Evolutionary conservation across 2,888 invertebrate genomes (phyloP).

Genomic region (Epistrophella euchroma): DNA sequence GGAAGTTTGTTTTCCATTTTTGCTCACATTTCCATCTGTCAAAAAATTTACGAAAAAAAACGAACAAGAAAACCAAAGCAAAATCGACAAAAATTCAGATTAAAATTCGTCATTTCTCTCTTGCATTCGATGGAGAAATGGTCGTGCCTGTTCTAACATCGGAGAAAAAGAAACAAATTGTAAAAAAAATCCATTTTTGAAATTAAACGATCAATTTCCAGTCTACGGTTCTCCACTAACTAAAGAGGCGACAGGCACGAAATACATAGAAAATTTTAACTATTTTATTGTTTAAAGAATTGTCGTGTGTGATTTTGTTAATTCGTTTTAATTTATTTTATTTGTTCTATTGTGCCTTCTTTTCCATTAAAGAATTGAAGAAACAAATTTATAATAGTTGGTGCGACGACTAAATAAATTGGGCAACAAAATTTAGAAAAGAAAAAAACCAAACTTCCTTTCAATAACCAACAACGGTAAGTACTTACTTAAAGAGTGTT

Average conservation of each 20-base stretch:
- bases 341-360: constrained; percentile 36
- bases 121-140: constrained; percentile 56
- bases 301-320: constrained; percentile 67
- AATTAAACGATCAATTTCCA: constrained; percentile 75
- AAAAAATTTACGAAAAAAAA: constrained; percentile 26
- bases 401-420: constrained; percentile 25
- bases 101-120: constrained; percentile 62
- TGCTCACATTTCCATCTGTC: constrained; percentile 57
- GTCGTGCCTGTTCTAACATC: constrained; percentile 55
- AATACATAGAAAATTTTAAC: constrained; percentile 32
- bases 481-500: constrained; percentile 43
- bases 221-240: constrained; percentile 65
- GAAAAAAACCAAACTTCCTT: constrained; percentile 1
- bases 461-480: constrained; percentile 65
- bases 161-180: constrained; percentile 55
- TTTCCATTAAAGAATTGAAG: background rate
- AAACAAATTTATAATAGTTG: constrained; percentile 29
- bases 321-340: constrained; percentile 61
- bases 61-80: constrained; percentile 47
- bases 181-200: constrained; percentile 69
- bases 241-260: constrained; percentile 31
- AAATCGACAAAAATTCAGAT: constrained; percentile 29
- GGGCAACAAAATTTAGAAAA: constrained; percentile 5
- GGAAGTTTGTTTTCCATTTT: constrained; percentile 39
- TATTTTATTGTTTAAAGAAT: constrained; percentile 56